Evolutionary conservation across 2,888 invertebrate genomes (phyloP), one percentile per base, ranked within the genome.

Genomic region (Euzophera pinguis): DNA sequence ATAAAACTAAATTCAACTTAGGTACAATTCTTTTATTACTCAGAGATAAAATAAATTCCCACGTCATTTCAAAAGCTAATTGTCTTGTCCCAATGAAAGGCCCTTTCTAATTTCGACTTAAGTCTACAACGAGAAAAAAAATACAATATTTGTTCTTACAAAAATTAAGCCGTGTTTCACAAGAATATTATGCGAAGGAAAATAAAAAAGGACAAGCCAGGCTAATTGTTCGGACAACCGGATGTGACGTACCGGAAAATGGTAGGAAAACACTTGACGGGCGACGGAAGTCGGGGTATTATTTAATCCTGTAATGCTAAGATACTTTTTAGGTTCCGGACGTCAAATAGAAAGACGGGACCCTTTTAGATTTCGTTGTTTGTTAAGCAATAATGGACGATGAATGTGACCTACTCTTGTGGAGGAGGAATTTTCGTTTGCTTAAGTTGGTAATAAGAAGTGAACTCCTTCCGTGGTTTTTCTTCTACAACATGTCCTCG

Each of bases 201-300:
- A 60, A 67, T 62, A 63, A 64, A 68, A 62, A 65, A 59, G 57
- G 60, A 55, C 59, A 65, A 62, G 56, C 65, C 60, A 61, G 67
- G 64, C 74, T 80, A 81, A 81, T 80, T 80, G 76, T 78, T 72
- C 67, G 69, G 71, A 71, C 72, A 68, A 76, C 69, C 69, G 74
- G 73, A 80, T 68, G 69, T 71, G 74, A 69, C 74, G 66, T 67
- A 54, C 67, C 69, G 73, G 73, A 77, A 79, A 69, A 63, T 60
- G 61, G 71, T 66, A 71, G 71, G 71, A 69, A 71, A 78, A 79
- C 70, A 78, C 74, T 67, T 61, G 66, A 67, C 69, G 62, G 59
- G 63, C 59, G 55, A 66, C 68, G 62, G 59, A 63, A 61, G 55
- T 67, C 65, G 59, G 60, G 58, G 63, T 64, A 67, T 67, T 70